Evolutionary conservation across 2,113 vertebrate species (phyloP).

Genomic region (Burhinus oedicnemus): DNA sequence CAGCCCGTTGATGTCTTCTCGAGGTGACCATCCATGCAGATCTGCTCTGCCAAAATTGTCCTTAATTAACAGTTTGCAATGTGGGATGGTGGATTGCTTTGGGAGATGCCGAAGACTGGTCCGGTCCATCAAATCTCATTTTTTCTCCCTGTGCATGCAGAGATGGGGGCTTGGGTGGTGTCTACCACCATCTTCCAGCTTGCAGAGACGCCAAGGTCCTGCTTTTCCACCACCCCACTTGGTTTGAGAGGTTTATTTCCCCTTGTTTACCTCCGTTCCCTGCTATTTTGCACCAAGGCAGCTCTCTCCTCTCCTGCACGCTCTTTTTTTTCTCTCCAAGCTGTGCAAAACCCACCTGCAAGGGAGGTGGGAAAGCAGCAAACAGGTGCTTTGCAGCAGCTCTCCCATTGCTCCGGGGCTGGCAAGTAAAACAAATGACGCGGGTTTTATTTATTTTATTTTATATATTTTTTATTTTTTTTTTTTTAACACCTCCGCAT

Average conservation of each 20-base stretch:
- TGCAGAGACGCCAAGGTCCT: fast-evolving
- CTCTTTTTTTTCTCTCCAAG: neutral
- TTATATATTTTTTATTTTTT: neutral
- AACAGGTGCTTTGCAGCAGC: neutral
- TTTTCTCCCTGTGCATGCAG: neutral
- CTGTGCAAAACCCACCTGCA: neutral
- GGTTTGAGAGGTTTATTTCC: too few species aligned
- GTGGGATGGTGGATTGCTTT: neutral
- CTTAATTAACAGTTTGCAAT: fast-evolving
- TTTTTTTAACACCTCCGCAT: neutral
- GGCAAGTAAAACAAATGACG: neutral
- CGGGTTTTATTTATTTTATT: neutral
- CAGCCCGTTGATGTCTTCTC: neutral
- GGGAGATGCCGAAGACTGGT: fast-evolving
- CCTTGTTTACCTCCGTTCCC: neutral
- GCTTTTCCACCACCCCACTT: neutral
- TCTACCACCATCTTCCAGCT: neutral
- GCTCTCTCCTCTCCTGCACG: fast-evolving
- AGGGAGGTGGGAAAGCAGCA: neutral
- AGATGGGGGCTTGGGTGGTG: neutral
- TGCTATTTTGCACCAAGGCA: fast-evolving
- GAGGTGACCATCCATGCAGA: neutral
- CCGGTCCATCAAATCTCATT: fast-evolving
- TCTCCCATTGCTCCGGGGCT: neutral
- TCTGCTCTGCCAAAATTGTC: neutral